Percentiles rank a stretch among this genome's conserved stretches.
Conservation (phyloP, 53 echinoderm and acorn worm species). For the Luidia sarsii region DNA sequence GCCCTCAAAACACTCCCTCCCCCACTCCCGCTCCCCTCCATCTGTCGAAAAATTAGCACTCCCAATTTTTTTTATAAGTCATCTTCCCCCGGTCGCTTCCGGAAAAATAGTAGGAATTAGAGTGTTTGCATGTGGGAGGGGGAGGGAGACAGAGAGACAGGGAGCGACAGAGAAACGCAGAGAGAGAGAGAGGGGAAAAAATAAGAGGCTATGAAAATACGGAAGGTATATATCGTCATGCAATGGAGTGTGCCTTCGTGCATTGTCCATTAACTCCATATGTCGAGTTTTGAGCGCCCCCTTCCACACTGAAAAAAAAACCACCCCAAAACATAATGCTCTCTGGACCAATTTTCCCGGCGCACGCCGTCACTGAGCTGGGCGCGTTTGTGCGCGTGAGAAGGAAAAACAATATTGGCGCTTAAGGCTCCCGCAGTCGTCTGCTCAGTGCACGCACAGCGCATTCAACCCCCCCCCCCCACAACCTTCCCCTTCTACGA, state of each 20-base stretch:
- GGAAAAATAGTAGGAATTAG: constrained; percentile 26
- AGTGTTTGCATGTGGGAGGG: no score
- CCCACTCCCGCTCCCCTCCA: constrained; percentile 24
- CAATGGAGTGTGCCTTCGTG: not conserved
- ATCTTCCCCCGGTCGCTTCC: constrained; percentile 23
- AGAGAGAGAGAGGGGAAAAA: no score
- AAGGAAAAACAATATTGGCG: no score
- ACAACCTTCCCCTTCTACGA: no score
- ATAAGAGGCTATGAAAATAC: constrained; percentile 51
- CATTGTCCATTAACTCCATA: constrained; percentile 45
- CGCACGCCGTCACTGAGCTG: not conserved
- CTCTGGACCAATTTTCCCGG: constrained; percentile 10
- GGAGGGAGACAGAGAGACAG: no score
- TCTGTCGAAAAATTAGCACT: constrained; percentile 37
- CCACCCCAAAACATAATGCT: constrained; percentile 1
- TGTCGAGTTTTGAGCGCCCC: constrained; percentile 31
- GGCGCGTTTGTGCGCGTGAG: not conserved
- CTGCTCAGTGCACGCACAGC: no score
- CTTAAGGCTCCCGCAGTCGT: no score
- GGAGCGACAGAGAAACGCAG: no score
- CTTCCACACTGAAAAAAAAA: not conserved
- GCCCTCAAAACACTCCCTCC: no score
- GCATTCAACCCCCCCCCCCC: no score
- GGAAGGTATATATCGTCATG: constrained; percentile 35
- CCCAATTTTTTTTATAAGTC: no score